Evolutionary conservation across 2,888 invertebrate species (phyloP).

Genomic region (Stenotaenia linearis): DNA sequence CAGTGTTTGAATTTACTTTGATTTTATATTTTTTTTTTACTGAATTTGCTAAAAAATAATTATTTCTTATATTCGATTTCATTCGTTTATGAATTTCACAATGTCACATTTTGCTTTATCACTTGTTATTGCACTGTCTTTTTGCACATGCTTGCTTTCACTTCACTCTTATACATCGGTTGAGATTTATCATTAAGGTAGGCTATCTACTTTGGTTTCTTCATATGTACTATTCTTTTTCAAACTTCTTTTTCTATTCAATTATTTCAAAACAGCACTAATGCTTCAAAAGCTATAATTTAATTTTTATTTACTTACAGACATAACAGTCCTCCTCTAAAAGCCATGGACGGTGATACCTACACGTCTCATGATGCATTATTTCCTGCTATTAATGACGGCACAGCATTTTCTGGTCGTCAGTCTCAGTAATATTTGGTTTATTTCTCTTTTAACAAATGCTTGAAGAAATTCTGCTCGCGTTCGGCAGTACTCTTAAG

Average conservation of each 20-base stretch:
- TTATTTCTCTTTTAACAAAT: neutral
- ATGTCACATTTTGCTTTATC: neutral
- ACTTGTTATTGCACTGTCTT: conserved; percentile 8
- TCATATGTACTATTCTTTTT: neutral
- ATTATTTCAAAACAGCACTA: neutral
- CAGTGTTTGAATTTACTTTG: neutral
- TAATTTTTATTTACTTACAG: conserved; percentile 12
- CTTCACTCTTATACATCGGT: neutral
- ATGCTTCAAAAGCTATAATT: neutral
- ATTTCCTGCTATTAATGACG: conserved; percentile 6
- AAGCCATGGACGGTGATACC: neutral
- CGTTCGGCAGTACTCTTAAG: too few species aligned
- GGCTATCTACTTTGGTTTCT: neutral
- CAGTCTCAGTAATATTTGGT: neutral
- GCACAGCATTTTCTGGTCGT: neutral
- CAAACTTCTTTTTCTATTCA: neutral
- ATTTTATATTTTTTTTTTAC: neutral
- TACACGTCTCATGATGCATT: conserved; percentile 10
- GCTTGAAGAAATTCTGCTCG: neutral
- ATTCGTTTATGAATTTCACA: neutral
- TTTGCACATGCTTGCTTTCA: conserved; percentile 8
- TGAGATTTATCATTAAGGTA: neutral
- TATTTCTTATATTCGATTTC: too few species aligned
- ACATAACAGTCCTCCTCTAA: conserved; percentile 5
- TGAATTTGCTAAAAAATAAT: neutral